These are phyloP conservation scores for Chionis minor DNA, from an alignment of 2,113 vertebrate genomes.

Conservation along the genomic window DNA sequence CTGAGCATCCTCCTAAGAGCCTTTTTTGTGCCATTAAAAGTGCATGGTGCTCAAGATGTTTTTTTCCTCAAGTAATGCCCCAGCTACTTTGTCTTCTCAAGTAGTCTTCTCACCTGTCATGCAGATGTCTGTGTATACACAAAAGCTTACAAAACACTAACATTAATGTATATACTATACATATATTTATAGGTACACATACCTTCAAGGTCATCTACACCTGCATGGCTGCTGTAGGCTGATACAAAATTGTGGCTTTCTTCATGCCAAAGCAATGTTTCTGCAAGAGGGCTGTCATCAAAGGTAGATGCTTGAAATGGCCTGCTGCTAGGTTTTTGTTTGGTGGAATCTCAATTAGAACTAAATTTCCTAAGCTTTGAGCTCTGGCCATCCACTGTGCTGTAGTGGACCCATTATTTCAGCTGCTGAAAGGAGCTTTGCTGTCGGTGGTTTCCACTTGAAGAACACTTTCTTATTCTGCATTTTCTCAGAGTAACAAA, in stretches of 20 bases:
- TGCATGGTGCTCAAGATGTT: neutral
- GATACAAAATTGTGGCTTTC: neutral
- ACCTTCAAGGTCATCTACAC: neutral
- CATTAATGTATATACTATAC: neutral
- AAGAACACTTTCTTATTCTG: neutral
- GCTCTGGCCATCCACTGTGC: neutral
- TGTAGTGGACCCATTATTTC: neutral
- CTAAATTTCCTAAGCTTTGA: neutral
- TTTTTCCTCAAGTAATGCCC: neutral
- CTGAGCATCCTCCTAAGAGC: constrained; percentile 17
- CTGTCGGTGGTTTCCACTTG: neutral
- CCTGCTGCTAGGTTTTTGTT: neutral
- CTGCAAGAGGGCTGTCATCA: neutral
- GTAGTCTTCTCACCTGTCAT: neutral
- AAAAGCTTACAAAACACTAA: neutral
- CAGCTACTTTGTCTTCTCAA: neutral
- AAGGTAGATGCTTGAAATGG: neutral
- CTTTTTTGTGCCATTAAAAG: constrained; percentile 33
- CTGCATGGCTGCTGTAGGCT: neutral
- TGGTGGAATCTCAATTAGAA: neutral
- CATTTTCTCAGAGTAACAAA: neutral
- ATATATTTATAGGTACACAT: neutral
- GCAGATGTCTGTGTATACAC: neutral
- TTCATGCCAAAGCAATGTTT: neutral
- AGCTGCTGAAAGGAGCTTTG: neutral